A percentile compares a stretch with the other conserved stretches of the same genome.
Evolutionary conservation across 1,140 invertebrate species (phyloP).

Genomic region (Drosophila mayri): DNA sequence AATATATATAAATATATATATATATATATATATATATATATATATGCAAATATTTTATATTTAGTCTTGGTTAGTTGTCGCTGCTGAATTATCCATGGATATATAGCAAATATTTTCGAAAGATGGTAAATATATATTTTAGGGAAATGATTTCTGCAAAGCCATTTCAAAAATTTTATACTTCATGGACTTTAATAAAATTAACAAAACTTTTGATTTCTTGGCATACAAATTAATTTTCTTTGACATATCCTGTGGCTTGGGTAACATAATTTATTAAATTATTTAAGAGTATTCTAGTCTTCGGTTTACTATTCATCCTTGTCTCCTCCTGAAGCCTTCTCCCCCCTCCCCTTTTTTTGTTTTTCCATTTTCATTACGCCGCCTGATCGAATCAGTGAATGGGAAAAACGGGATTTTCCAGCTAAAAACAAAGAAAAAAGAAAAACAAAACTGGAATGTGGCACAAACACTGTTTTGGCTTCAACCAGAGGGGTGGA

Average conservation of each 20-base stretch:
- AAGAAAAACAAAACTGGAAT: conserved; percentile 61
- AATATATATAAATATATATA: not conserved
- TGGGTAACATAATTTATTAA: not conserved
- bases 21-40: not conserved
- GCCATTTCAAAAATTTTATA: too few species aligned
- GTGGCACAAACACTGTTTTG: conserved; percentile 59
- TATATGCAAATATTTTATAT: not conserved
- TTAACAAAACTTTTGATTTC: not conserved
- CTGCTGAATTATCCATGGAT: not conserved
- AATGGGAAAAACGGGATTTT: conserved; percentile 80
- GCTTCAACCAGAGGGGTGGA: not conserved
- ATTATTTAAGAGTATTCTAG: conserved; percentile 2
- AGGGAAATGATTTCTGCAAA: too few species aligned
- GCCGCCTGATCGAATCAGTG: conserved; percentile 77
- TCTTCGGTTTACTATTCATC: not conserved
- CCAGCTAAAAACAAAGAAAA: conserved; percentile 42
- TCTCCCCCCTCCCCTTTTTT: not conserved
- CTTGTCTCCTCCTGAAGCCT: not conserved
- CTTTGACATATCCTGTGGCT: too few species aligned
- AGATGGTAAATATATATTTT: too few species aligned
- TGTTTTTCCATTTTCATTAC: conserved; percentile 72
- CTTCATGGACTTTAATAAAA: not conserved
- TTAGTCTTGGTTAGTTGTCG: not conserved
- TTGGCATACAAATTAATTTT: not conserved
- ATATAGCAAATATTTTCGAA: too few species aligned